Evolutionary conservation across 2,113 vertebrate species (phyloP), one percentile per base, ranked within the genome.

Genomic region (Nyctereutes procyonoides): DNA sequence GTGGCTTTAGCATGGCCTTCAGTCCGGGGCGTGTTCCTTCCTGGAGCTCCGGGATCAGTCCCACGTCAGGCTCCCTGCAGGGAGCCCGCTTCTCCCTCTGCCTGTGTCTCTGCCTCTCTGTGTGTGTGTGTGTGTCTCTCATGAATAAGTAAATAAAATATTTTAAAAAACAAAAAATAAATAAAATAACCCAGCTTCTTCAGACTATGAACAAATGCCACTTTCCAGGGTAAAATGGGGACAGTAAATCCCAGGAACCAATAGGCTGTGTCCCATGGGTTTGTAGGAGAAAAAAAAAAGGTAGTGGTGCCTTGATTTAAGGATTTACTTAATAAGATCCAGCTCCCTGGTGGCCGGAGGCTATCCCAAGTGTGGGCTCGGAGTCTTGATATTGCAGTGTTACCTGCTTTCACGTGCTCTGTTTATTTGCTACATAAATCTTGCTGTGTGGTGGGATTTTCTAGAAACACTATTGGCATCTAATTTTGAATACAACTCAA

Each of bases 371-470:
- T 55, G 1, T 56, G 53, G 24, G 13, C 38, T 58, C 1, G 0
- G 53, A 74, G 67, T 88, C 28, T 73, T 90, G 56, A 60, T 60
- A 67, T 14, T 77, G 26, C 60, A 32, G 0, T 56, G n/a, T 63
- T 67, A 26, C 30, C 71, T 79, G 69, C 13, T 93, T 95, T 88
- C 60, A 4, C 22, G 0, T 58, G 38, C 73, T 83, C 82, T 63
- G 32, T 85, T 93, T 90, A 95, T 95, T 77, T 97, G 80, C 86
- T 95, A 2, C 76, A 80, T 76, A 79, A 81, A 55, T n/a, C 58
- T 88, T 77, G 80, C 43, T 67, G 15, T 84, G 5, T 69, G 53
- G 22, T 77, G 17, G 28, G 32, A 71, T 60, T 89, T 80, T 10
- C 73, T 96, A 85, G 79, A 83, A 97, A 91, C 19, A 95, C 35